Conservation (phyloP, 92 coral and sea anemone genomes). For the Pocillopora grandis region DNA sequence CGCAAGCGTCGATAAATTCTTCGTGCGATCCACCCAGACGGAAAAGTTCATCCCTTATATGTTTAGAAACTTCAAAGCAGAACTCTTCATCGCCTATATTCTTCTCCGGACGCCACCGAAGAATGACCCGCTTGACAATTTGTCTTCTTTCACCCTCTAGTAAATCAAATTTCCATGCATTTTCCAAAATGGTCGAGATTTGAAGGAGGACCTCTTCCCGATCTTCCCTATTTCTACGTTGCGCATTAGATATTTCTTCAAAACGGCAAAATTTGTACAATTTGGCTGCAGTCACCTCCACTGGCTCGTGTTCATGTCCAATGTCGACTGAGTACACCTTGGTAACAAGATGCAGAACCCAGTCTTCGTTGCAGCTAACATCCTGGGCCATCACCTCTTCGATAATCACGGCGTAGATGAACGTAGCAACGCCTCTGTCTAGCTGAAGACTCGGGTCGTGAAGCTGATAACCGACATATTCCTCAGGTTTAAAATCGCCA, state of each 20-base stretch:
- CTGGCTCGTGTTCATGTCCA: slow-evolving; percentile 32
- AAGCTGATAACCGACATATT: slow-evolving; percentile 68
- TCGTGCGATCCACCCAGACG: slow-evolving; percentile 47
- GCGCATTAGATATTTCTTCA: not conserved
- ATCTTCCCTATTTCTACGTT: not conserved
- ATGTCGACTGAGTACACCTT: slow-evolving; percentile 59
- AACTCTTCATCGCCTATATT: slow-evolving; percentile 73
- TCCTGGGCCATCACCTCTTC: slow-evolving; percentile 41
- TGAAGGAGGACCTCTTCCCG: slow-evolving; percentile 51
- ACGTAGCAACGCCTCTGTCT: slow-evolving; percentile 58
- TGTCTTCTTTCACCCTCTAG: slow-evolving; percentile 55
- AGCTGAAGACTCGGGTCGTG: slow-evolving; percentile 69
- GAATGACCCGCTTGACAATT: slow-evolving; percentile 69
- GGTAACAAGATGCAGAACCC: not conserved
- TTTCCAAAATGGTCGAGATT: slow-evolving; percentile 54
- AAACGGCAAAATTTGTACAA: slow-evolving; percentile 63
- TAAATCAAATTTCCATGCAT: slow-evolving; percentile 59
- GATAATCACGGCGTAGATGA: slow-evolving; percentile 67
- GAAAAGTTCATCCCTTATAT: slow-evolving; percentile 61
- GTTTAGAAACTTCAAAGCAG: slow-evolving; percentile 58
- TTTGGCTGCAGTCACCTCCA: slow-evolving; percentile 51
- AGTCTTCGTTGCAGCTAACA: not conserved
- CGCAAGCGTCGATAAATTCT: slow-evolving; percentile 9
- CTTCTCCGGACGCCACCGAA: slow-evolving; percentile 85
- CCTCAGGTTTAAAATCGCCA: slow-evolving; percentile 64